Conservation (phyloP, 1,140 invertebrate genomes). For the Zaprionus vittiger region DNA sequence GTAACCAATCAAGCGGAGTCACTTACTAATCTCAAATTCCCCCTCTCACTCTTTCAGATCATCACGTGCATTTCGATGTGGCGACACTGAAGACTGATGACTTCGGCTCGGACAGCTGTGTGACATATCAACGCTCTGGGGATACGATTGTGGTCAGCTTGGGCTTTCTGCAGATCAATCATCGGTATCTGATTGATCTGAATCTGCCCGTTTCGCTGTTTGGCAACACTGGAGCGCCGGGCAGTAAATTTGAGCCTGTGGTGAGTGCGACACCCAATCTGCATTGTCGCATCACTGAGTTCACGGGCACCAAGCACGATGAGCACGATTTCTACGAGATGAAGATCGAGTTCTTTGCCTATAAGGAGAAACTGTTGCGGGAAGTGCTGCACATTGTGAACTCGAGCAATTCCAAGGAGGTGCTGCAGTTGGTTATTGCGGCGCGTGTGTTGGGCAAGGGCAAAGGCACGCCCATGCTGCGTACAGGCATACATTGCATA, state of each 20-base stretch:
- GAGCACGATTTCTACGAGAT: constrained; percentile 83
- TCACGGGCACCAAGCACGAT: constrained; percentile 72
- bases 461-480: constrained; percentile 85
- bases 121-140: constrained; percentile 79
- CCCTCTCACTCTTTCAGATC: constrained; percentile 55
- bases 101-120: constrained; percentile 77
- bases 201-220: constrained; percentile 76
- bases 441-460: constrained; percentile 85
- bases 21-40: not conserved
- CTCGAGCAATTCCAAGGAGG: constrained; percentile 72
- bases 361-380: constrained; percentile 85
- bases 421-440: constrained; percentile 77
- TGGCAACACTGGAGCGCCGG: constrained; percentile 45
- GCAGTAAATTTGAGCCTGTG: constrained; percentile 67
- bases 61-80: constrained; percentile 84
- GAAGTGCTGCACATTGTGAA: constrained; percentile 85
- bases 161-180: constrained; percentile 84
- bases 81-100: constrained; percentile 72
- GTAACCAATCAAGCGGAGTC: not conserved
- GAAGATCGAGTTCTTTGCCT: constrained; percentile 85
- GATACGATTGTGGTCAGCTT: constrained; percentile 80
- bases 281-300: constrained; percentile 78
- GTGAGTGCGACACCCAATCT: constrained; percentile 77
- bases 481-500: constrained; percentile 85
- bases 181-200: constrained; percentile 81